Base-by-base conservation (phyloP, 2,797 vertebrate genomes). In the Lepilemur ruficaudatus region DNA sequence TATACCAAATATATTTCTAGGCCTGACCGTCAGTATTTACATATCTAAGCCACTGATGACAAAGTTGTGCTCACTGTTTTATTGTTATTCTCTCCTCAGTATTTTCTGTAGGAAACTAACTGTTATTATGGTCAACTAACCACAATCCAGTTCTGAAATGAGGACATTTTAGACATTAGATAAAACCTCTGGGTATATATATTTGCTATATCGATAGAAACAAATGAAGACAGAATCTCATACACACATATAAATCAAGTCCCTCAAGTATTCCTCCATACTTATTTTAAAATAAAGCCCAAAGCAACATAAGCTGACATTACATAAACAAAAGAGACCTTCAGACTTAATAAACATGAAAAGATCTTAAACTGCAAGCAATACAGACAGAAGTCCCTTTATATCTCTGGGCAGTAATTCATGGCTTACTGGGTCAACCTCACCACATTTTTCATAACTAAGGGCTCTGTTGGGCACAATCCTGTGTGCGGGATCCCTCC, bases 81-180 rank as follows among this genome's bases (percentile, higher is more conserved):
- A 67, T 79, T 93, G 78, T 50, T 70, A 90, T 70, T 92, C 76
- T 95, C 23, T 13, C 69, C n/a, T 80, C 91, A 91, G 38, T 81
- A 94, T 85, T 95, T 97, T 97, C 96, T 93, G 30, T 48, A 91
- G 83, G 82, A 84, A 95, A 91, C 48, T 80, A 55, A 59, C 79
- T 93, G 67, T 84, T 95, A 92, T 48, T 94, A 97, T 38, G 82
- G 91, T 75, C 70, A 84, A 82, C 67, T 82, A 90, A 85, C 90
- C 89, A 92, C 55, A 78, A 30, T 41, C 86, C 65, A 83, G 48
- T 94, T 93, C 57, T 94, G 48, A 85, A 96, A 93, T 48, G 82
- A 63, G 75, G 41, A 32, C 55, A 89, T 84, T 95, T 83, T 10
- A 63, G 59, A 95, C 28, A 85, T 63, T 32, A 76, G 61, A 83